Base-by-base conservation (phyloP, 2,888 invertebrate species). In the Lapara coniferarum region DNA sequence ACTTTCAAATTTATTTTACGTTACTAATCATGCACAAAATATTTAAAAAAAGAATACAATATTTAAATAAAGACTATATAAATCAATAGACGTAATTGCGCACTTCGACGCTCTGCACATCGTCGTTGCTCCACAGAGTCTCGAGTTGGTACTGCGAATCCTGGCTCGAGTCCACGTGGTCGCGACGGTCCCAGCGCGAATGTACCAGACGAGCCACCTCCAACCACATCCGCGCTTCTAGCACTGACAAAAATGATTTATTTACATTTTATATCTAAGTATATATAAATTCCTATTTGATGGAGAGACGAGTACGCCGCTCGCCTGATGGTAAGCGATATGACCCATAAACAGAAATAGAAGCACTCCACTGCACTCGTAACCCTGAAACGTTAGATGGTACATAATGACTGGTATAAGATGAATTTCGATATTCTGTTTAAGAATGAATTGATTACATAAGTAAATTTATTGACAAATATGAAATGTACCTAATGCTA, bases 61-160 rank as follows among this genome's bases (percentile, higher is more conserved):
- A 37, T 37, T 37, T 37, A 37, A 37, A 37, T 19, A 46, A 1
- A 5, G 5, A 10, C n/a, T 13, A 37, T 6, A 7, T 7, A 12
- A 19, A 66, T 70, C 70, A 91, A 74, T 92, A 92, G 10, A 90
- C 75, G 66, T 85, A 90, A 75, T 91, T 92, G 19, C 84, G 83
- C 51, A 92, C 85, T 84, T 93, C 92, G 8, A 93, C 83, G 74
- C 92, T 92, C 49, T 88, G 90, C 2, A 87, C 87, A 12, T 91
- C 91, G 0, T 90, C 90, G 66, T 90, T 89, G 75, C 88, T 90
- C 90, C 91, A 91, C 0, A 91, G 79, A 0, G 91, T 91, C 70
- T 91, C 86, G 0, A 90, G 81, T 71, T 89, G 88, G 66, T 84
- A 83, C 12, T 77, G 77, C 0, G 82, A 58, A 30, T 79, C 78